Base-by-base conservation (phyloP, 2,888 invertebrate species). In the Eupeodes latifasciatus region DNA sequence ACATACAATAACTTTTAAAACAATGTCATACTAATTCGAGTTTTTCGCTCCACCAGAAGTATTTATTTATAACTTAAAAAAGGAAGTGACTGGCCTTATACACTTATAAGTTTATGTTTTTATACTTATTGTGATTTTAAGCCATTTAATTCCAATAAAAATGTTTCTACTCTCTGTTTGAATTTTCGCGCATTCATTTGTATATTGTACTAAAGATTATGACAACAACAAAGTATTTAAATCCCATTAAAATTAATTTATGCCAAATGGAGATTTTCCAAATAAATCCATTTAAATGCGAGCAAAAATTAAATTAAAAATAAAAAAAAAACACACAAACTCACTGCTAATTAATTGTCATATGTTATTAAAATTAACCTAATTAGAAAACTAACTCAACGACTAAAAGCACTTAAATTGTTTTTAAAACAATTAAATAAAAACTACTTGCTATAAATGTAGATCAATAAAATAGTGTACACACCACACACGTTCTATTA, bases 181-280 rank as follows among this genome's bases (percentile, higher is more conserved):
- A 19, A 47, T 47, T 64, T 64, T 51, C 34, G 47, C 49, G 7
- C 51, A 11, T 51, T 67, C 49, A 67, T 9, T 7, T 9, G 5
- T 12, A 34, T 0, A 5, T 7, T 9, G 40, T 6, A 34, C 5
- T 14, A 51, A 51, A 6, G 2, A 36, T 47, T 66, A 49, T 66
- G 47, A 36, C 51, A 34, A 69, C 36, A 69, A 69, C 27, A 51
- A 36, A 34, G 10, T 69, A 19, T 55, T 40, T 51, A 64, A 64
- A 62, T 69, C 49, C 49, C 55, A 82, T 82, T 71, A 44, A 27
- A 49, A 12, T 72, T 77, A 77, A 82, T 82, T 72, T 82, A 82
- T 82, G 44, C 77, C n/a, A 77, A 69, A 77, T 57, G 19, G 34
- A 40, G 49, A 64, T 77, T 82, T 82, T 77, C 64, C 82, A 71